Base-by-base conservation (phyloP, 2,797 vertebrate species). In the Pelochelys cantorii region DNA sequence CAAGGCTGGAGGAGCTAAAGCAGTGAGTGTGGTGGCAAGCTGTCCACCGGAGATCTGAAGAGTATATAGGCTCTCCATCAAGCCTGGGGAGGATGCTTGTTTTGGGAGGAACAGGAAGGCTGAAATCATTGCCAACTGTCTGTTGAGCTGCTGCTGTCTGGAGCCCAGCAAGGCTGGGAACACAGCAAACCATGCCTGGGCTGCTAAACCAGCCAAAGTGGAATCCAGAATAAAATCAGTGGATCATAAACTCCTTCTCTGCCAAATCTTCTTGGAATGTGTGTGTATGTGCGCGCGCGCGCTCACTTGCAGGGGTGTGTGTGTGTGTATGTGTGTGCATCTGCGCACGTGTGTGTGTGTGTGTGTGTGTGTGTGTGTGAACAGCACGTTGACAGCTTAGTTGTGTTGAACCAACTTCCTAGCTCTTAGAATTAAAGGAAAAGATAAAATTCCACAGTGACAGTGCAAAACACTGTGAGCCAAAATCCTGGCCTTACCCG, bases 131-230 rank as follows among this genome's bases (percentile, higher is more conserved):
- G 85, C 86, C 95, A 94, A 60, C 74, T 65, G 89, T 95, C 91
- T 88, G 75, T 81, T 89, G 88, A 94, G 62, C 91, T 42, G 29
- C 86, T 89, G 59, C 88, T 96, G 77, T 87, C 79, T 34, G 53
- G 62, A 89, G 83, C 95, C 96, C 89, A 95, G 65, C 52, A 81
- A 93, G 86, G 88, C 3, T 91, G 52, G 89, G 78, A 94, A 91
- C 87, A 85, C 11, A 89, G 87, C 93, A 79, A 86, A 88, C 83
- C 94, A 91, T 88, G 86, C 84, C 91, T 78, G 74, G 83, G 79
- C 84, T 93, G 90, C 52, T 91, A 95, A 93, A 94, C 90, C 95
- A 96, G 79, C 88, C 89, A 97, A 96, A 94, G 42, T 55, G 85
- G 94, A 91, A 96, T 88, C 90, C 54, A 79, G 83, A 94, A 95